Base-by-base conservation (phyloP, 1,140 invertebrate genomes). In the Drosophila subpulchrella region DNA sequence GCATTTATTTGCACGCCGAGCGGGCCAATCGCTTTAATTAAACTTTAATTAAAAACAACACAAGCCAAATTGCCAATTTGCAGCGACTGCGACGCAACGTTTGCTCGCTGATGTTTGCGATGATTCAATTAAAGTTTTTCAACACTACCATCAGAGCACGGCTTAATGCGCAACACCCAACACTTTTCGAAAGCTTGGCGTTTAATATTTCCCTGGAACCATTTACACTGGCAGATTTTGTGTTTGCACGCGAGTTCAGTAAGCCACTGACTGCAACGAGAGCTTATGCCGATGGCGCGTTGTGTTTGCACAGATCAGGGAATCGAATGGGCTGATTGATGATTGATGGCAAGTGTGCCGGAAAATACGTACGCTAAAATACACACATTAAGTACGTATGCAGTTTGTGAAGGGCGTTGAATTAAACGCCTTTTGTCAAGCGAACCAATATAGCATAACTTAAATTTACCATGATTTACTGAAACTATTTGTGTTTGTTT, bases 1-100 rank as follows among this genome's bases (percentile, higher is more conserved):
- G 68, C 68, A 71, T 71, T 71, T 71, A 72, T 72, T 42, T 65
- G 60, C 36, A 15, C 20, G 36, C 27, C 34, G 24, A 53, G 34
- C 59, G 15, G 60, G 62, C 51, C 81, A 86, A 89, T 54, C 75
- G 73, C 62, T 88, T 86, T 86, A 88, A 88, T 89, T 89, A 88
- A 88, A 83, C 66, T 82, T 83, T 83, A 83, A 88, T 88, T 79
- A 89, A 88, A 89, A 89, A 67, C 63, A 88, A 89, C 84, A 77
- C 62, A 75, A 61, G 76, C 66, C 77, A 78, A 88, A 85, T 83
- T 90, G 85, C 24, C 85, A 90, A 88, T 86, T 86, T 78, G 58
- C 62, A 50, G 48, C 44, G 12, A 38, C 58, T 36, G 38, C 50
- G 63, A 32, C 66, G 41, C 13, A 44, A 42, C 46, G 47, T 53